phyloP scores from a whole-genome alignment of 2,888 invertebrate species.

The Sturmia bella region DNA sequence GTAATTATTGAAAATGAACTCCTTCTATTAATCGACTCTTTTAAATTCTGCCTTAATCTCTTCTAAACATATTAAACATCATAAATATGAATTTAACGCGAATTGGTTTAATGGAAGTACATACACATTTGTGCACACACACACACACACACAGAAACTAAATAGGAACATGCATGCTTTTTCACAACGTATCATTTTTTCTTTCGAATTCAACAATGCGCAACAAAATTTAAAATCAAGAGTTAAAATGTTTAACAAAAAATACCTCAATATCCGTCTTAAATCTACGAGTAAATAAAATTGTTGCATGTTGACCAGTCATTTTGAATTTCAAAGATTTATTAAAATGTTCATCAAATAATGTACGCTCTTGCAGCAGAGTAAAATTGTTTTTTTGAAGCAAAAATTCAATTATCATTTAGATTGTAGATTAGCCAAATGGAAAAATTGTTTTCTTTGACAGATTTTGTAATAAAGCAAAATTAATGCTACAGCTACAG shows the following conservation, averaged over 20 bases:
- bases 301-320: conserved; percentile 53
- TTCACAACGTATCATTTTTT: conserved; percentile 46
- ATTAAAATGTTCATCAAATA: conserved; percentile 2
- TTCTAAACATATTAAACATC: background rate
- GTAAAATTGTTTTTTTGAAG: no score
- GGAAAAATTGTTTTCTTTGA: no score
- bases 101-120: background rate
- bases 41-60: conserved; percentile 6
- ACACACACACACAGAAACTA: background rate
- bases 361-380: background rate
- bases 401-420: no score
- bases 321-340: conserved; percentile 11
- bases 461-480: no score
- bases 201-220: conserved; percentile 68
- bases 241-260: conserved; percentile 58
- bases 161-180: background rate
- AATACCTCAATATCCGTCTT: conserved; percentile 8
- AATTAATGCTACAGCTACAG: no score
- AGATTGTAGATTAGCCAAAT: no score
- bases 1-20: no score
- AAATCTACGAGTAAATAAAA: conserved; percentile 14
- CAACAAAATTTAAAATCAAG: conserved; percentile 60
- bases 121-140: background rate
- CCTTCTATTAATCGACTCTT: conserved; percentile 12
- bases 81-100: conserved; percentile 4